Evolutionary conservation across 1,140 invertebrate species (phyloP).

Genomic region (Trichoplusia ni): DNA sequence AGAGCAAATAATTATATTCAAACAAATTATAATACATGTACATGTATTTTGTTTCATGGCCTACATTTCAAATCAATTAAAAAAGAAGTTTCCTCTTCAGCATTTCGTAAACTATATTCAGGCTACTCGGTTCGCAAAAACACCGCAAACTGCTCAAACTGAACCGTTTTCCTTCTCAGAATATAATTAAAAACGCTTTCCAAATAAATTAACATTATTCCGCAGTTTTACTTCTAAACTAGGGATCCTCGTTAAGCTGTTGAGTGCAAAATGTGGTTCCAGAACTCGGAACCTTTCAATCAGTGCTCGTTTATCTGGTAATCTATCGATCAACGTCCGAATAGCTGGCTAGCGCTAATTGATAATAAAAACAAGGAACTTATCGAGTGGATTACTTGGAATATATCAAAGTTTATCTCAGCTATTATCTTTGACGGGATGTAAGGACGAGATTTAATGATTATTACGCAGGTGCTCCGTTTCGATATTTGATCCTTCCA

Average conservation of each 20-base stretch:
- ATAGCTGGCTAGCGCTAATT: constrained; percentile 25
- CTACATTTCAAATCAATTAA: no score
- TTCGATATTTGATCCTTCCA: no score
- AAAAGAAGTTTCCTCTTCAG: no score
- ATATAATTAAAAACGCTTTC: constrained; percentile 10
- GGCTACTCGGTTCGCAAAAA: no score
- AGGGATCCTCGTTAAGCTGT: constrained; percentile 27
- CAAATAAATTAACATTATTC: constrained; percentile 4
- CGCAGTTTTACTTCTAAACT: constrained; percentile 2
- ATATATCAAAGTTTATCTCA: neutral
- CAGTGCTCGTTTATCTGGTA: constrained; percentile 27
- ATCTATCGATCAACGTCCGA: constrained; percentile 30
- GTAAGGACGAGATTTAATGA: no score
- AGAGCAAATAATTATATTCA: no score
- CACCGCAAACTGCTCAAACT: no score
- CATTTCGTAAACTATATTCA: no score
- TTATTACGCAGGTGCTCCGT: no score
- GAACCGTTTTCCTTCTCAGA: neutral
- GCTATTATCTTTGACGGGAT: no score
- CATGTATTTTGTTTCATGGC: no score
- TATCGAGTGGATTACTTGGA: neutral
- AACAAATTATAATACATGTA: no score
- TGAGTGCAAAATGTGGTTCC: constrained; percentile 31
- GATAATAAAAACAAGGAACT: constrained; percentile 26
- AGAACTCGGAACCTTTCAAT: constrained; percentile 26